Evolutionary conservation across 1,140 invertebrate species (phyloP), one percentile per base, ranked within the genome.

Genomic region (Camponotus vicinus): DNA sequence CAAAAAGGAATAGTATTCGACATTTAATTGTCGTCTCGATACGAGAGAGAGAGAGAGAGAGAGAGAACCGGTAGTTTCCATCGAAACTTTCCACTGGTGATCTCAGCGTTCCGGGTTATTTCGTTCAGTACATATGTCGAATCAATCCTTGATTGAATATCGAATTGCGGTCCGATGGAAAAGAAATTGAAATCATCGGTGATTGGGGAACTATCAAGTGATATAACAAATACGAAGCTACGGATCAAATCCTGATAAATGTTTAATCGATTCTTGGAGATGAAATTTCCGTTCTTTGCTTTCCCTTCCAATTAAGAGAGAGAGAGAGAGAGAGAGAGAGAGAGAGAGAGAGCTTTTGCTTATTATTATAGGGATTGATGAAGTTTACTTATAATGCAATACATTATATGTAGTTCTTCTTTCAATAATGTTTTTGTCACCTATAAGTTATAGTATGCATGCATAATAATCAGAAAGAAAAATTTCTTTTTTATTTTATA

Each of bases 161-260:
- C 67, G 86, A 88, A 85, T 75, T 67, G 34, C 15, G 69, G 87
- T 66, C 37, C 52, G 69, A 89, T 89, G 76, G 71, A 88, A 89
- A 89, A 89, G 42, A 69, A 71, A 89, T 89, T 89, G 88, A 63
- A 79, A 88, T 88, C 73, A 75, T 8, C 21, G 42, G 5, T 61
- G 86, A 80, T 61, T 34, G 37, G 55, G 34, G 57, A 83, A 59
- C 79, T 75, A 73, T 49, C 69, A 61, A 83, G 32, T 73, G 67
- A 49, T 61, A 83, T 42, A 21, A 73, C 67, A 83, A 73, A 83
- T 70, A 80, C 66, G 9, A 57, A 15, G 2, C 1, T 52, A 69
- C 32, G 37, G n/a, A 69, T 73, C 57, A 75, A 61, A 15, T 61
- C 0, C 37, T 13, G 18, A n/a, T 34, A 70, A 34, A 75, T 73